These are phyloP conservation scores for Sigmodon hispidus DNA, from an alignment of 2,113 vertebrate species.

Conservation along the genomic window DNA sequence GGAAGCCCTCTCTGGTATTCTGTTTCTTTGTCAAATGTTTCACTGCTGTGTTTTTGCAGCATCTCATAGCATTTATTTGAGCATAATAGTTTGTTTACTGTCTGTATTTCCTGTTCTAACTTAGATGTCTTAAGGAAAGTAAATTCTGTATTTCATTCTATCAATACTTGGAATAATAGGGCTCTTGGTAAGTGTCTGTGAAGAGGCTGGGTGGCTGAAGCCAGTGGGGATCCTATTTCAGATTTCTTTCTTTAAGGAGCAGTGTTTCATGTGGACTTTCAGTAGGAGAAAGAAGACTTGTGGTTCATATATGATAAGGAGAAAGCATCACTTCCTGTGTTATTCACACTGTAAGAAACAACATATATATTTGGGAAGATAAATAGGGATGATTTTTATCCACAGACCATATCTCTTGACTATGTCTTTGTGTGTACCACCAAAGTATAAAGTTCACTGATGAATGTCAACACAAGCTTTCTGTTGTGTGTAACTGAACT, in stretches of 20 bases:
- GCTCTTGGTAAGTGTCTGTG: background rate
- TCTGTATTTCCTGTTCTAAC: background rate
- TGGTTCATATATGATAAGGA: background rate
- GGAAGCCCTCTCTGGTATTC: background rate
- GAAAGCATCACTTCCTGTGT: background rate
- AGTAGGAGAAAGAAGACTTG: background rate
- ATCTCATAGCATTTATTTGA: background rate
- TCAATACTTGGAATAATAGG: background rate
- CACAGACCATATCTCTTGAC: background rate
- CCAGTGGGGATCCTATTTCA: background rate
- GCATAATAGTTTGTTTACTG: background rate
- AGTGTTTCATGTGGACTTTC: background rate
- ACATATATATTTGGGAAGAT: background rate
- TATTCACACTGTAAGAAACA: background rate
- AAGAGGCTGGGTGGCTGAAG: background rate
- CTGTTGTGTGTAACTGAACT: background rate
- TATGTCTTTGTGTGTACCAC: background rate
- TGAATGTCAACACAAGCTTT: slow-evolving; percentile 1
- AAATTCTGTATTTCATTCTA: background rate
- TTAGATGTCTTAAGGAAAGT: slow-evolving; percentile 35
- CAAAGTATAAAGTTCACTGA: background rate
- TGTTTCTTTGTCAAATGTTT: background rate
- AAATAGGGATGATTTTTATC: slow-evolving; percentile 11
- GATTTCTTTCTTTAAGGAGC: background rate
- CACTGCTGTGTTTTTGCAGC: background rate